phyloP scores from a whole-genome alignment of 2,888 invertebrate species.

The Xanthia icteritia region DNA sequence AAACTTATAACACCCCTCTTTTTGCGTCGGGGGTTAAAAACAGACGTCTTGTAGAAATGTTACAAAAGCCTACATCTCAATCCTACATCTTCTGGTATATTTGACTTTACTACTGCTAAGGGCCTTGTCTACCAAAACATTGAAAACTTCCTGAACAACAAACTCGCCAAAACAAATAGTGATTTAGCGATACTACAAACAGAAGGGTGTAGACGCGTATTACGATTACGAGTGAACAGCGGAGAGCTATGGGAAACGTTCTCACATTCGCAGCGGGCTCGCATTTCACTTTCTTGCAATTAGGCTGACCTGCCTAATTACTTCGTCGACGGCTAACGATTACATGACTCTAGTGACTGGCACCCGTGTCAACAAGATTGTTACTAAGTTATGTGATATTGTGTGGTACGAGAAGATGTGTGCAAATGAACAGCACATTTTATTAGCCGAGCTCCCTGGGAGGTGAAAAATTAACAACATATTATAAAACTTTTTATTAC shows the following conservation, averaged over 20 bases:
- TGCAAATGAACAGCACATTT: background rate
- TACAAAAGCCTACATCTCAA: conserved; percentile 1
- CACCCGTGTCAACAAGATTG: conserved; percentile 40
- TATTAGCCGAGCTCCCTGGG: background rate
- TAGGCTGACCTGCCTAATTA: conserved; percentile 69
- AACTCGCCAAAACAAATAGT: conserved; percentile 38
- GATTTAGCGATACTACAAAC: conserved; percentile 34
- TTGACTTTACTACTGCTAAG: conserved; percentile 19
- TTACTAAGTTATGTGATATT: conserved; percentile 32
- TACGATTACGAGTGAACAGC: conserved; percentile 36
- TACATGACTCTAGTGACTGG: conserved; percentile 68
- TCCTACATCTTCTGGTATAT: background rate
- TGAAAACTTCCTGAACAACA: conserved; percentile 28
- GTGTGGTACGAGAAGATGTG: conserved; percentile 6
- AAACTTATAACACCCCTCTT: too few relatives aligned
- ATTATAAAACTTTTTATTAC: background rate
- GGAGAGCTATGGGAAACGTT: conserved; percentile 72
- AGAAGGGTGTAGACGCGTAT: conserved; percentile 11
- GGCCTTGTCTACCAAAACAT: conserved; percentile 21
- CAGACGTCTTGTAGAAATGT: background rate
- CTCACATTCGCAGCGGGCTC: conserved; percentile 65
- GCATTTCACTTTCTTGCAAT: conserved; percentile 81
- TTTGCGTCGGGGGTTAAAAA: background rate
- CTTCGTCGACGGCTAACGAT: conserved; percentile 69
- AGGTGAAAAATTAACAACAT: background rate